Conservation (phyloP, 2,113 vertebrate species). For the Cisticola juncidis region DNA sequence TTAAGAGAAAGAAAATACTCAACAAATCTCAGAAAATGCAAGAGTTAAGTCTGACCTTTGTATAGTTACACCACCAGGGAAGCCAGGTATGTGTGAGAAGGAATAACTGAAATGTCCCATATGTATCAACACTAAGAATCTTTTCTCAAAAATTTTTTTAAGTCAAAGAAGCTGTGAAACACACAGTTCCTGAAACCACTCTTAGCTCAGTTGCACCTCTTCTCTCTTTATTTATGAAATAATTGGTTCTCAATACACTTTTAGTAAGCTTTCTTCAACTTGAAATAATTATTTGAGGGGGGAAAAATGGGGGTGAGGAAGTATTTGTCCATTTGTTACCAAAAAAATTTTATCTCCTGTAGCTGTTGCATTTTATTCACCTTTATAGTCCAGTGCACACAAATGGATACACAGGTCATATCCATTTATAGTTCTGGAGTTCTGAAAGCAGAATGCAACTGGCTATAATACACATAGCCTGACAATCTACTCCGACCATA, state of each 20-base stretch:
- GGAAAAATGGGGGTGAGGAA: rapidly evolving
- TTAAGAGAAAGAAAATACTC: neutral
- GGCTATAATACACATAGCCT: neutral
- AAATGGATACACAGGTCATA: neutral
- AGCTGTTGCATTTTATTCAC: neutral
- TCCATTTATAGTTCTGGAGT: neutral
- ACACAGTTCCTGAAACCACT: neutral
- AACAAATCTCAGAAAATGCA: neutral
- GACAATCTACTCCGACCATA: neutral
- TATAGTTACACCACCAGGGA: neutral
- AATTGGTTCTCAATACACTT: neutral
- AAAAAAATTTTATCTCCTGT: neutral
- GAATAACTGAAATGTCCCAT: neutral
- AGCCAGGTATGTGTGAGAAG: neutral
- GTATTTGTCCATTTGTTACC: neutral
- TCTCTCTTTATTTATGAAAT: neutral
- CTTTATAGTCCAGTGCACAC: neutral
- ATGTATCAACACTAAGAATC: neutral
- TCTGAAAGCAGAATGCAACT: neutral
- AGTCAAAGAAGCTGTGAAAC: neutral
- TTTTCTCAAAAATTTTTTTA: neutral
- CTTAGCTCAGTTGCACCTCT: neutral
- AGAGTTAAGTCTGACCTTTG: neutral
- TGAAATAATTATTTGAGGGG: neutral
- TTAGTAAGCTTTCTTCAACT: neutral